phyloP scores from a whole-genome alignment of 2,113 vertebrate genomes.

The Ranitomeya imitator region DNA sequence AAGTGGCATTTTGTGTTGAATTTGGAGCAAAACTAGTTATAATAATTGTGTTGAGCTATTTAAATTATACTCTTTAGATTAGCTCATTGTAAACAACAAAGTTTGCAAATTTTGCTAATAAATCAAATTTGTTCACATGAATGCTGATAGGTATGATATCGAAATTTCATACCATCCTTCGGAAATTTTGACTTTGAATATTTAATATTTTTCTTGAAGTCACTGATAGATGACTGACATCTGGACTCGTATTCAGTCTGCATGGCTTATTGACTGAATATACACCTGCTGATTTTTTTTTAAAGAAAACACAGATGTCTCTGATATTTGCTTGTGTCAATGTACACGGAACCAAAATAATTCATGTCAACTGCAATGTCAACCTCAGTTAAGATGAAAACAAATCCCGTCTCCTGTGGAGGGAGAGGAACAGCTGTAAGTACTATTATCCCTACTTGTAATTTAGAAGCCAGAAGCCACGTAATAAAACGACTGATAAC shows the following conservation, averaged over 20 bases:
- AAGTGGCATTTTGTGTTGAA: too few species aligned
- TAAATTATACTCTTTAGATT: too few species aligned
- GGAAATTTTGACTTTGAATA: background rate
- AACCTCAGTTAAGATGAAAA: background rate
- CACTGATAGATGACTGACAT: background rate
- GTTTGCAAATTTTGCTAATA: too few species aligned
- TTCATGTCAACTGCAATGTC: constrained; percentile 22
- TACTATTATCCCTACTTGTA: background rate
- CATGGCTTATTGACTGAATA: background rate
- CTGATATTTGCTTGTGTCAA: background rate
- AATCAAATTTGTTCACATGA: too few species aligned
- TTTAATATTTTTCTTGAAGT: background rate
- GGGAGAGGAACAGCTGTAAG: background rate
- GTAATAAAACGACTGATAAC: background rate
- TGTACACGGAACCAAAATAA: background rate
- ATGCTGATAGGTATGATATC: too few species aligned
- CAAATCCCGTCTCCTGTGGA: background rate
- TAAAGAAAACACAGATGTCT: background rate
- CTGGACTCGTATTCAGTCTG: background rate
- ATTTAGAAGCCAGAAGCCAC: constrained; percentile 22
- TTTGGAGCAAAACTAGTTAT: too few species aligned
- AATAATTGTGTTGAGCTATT: too few species aligned
- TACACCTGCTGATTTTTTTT: background rate
- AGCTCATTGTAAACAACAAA: too few species aligned
- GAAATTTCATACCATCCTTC: too few species aligned